Percentiles rank a stretch among this genome's conserved stretches.
Evolutionary conservation across 2,113 vertebrate genomes (phyloP).

Genomic region (Pseudonaja textilis): DNA sequence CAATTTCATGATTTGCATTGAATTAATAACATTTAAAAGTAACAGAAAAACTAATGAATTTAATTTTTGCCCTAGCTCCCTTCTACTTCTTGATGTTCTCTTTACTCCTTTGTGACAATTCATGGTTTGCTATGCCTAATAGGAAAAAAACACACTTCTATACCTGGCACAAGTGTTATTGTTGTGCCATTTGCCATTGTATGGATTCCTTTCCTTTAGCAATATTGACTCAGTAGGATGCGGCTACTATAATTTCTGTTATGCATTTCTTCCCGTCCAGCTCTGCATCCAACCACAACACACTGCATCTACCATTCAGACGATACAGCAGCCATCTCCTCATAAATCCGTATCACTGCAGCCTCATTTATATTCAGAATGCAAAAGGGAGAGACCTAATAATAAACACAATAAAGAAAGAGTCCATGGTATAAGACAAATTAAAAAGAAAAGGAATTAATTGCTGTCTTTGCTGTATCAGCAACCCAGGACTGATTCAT

Average conservation of each 20-base stretch:
- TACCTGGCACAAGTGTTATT: neutral
- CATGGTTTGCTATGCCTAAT: neutral
- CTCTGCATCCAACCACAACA: neutral
- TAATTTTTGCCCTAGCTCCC: neutral
- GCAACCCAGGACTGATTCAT: neutral
- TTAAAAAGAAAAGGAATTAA: neutral
- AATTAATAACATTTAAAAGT: neutral
- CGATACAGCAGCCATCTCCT: neutral
- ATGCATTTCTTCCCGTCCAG: neutral
- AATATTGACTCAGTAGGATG: neutral
- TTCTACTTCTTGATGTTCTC: neutral
- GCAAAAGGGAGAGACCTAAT: neutral
- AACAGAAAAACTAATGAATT: neutral
- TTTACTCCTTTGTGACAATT: neutral
- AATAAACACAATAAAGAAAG: neutral
- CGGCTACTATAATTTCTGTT: neutral
- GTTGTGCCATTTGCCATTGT: neutral
- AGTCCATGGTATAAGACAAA: neutral
- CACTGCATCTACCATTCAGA: neutral
- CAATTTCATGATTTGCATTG: neutral
- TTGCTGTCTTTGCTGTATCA: neutral
- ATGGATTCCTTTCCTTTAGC: neutral
- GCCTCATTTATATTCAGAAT: neutral
- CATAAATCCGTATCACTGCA: neutral
- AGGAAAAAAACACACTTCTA: neutral